phyloP scores from a whole-genome alignment of 2,797 vertebrate genomes.

The Poeciliopsis gracilis region DNA sequence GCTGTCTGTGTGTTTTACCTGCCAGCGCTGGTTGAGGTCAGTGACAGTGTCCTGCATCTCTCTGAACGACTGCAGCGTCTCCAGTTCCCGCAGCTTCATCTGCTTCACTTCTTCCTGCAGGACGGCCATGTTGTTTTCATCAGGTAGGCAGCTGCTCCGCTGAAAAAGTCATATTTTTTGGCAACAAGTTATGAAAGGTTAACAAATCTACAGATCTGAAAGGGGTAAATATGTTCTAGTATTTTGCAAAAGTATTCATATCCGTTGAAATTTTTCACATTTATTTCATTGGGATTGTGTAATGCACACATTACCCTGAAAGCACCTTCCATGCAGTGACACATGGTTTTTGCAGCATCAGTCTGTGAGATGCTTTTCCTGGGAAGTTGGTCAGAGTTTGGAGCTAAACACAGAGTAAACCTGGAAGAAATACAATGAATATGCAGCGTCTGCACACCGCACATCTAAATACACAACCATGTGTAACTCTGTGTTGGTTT shows the following conservation, averaged over 20 bases:
- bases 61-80: conserved; percentile 85
- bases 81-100: conserved; percentile 89
- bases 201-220: not conserved
- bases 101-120: conserved; percentile 93
- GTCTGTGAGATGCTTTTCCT: too few species aligned
- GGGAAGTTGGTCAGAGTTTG: too few species aligned
- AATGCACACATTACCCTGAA: not conserved
- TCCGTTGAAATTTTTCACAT: not conserved
- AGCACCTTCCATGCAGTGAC: not conserved
- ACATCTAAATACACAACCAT: not conserved
- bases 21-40: conserved; percentile 93
- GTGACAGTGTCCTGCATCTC: conserved; percentile 90
- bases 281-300: not conserved
- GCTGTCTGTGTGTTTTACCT: conserved; percentile 77
- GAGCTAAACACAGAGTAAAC: not conserved
- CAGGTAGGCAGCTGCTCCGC: conserved; percentile 89
- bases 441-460: not conserved
- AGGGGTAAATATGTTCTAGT: not conserved
- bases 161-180: conserved; percentile 51
- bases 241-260: not conserved
- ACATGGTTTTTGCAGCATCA: not conserved
- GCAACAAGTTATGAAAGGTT: not conserved
- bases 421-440: not conserved
- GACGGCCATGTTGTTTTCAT: conserved; percentile 89
- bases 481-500: not conserved